Evolutionary conservation across 2,113 vertebrate species (phyloP).

Genomic region (Thunnus maccoyii): DNA sequence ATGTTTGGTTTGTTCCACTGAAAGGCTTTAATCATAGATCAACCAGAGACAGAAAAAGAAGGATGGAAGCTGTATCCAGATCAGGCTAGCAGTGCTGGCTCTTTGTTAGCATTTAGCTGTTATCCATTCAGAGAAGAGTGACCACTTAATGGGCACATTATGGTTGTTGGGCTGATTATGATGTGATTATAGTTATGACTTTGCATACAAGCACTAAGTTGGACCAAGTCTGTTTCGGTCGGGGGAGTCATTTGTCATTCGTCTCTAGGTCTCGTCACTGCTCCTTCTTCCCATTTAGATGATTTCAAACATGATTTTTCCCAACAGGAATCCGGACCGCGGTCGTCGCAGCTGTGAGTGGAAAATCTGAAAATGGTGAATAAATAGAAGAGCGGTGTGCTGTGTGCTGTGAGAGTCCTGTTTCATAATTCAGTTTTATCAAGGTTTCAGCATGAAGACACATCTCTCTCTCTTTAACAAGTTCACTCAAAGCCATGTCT

Average conservation of each 20-base stretch:
- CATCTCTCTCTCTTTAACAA: not conserved
- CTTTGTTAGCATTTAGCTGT: too few species aligned
- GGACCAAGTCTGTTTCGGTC: not conserved
- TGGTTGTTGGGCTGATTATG: not conserved
- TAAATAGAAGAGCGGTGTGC: not conserved
- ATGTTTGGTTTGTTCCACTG: conserved; percentile 35
- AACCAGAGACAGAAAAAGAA: conserved; percentile 1
- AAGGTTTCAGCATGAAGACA: not conserved
- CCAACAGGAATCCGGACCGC: not conserved
- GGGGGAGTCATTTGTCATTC: not conserved
- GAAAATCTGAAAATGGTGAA: not conserved
- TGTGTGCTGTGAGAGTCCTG: not conserved
- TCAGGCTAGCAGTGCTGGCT: too few species aligned
- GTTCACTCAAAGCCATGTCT: not conserved
- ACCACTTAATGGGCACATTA: not conserved
- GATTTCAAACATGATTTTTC: not conserved
- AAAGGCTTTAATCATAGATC: conserved; percentile 18
- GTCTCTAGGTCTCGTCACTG: fast-evolving
- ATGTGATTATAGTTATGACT: not conserved
- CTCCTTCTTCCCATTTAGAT: not conserved
- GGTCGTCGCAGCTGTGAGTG: not conserved
- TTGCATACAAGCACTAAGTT: not conserved
- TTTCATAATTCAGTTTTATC: not conserved
- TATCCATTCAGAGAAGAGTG: too few species aligned
- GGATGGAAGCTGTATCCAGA: not conserved